A percentile compares a stretch with the other conserved stretches of the same genome.
Conservation (phyloP, 2,888 invertebrate genomes). For the Amiota communis region DNA sequence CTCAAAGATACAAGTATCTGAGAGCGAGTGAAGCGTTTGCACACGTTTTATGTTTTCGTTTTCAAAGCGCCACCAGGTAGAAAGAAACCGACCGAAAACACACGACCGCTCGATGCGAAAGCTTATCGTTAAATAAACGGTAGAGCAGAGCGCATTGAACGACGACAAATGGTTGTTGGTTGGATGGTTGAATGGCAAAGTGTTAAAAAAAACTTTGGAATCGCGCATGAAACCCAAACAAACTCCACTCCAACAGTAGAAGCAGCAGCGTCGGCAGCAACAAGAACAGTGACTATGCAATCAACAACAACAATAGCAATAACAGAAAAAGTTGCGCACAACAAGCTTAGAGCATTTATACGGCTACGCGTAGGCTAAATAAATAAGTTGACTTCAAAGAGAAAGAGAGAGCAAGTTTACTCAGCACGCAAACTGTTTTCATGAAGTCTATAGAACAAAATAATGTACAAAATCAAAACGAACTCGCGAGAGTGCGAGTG, state of each 20-base stretch:
- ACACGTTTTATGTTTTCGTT: constrained; percentile 20
- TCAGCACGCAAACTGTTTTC: constrained; percentile 1
- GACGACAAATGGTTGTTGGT: too few species aligned
- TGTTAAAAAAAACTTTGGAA: constrained; percentile 53
- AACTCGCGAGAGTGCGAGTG: not conserved
- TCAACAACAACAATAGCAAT: not conserved
- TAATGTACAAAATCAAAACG: not conserved
- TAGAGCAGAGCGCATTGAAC: too few species aligned
- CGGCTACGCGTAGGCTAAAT: constrained; percentile 13
- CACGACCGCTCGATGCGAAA: constrained; percentile 71
- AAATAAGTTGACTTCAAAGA: not conserved
- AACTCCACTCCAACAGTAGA: constrained; percentile 49
- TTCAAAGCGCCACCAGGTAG: constrained; percentile 40
- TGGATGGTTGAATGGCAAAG: constrained; percentile 39
- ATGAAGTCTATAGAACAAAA: not conserved
- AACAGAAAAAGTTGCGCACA: not conserved
- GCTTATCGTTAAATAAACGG: constrained; percentile 71
- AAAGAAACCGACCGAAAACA: constrained; percentile 38
- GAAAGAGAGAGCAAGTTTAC: constrained; percentile 10
- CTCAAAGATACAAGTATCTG: constrained; percentile 30
- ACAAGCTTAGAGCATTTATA: constrained; percentile 10
- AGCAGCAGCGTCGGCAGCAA: constrained; percentile 9
- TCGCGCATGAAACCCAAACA: constrained; percentile 44
- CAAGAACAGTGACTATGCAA: too few species aligned
- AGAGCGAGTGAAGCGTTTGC: constrained; percentile 37